A percentile compares a stretch with the other conserved stretches of the same genome.
Evolutionary conservation across 2,113 vertebrate genomes (phyloP).

Genomic region (Amblyopsis rosae): DNA sequence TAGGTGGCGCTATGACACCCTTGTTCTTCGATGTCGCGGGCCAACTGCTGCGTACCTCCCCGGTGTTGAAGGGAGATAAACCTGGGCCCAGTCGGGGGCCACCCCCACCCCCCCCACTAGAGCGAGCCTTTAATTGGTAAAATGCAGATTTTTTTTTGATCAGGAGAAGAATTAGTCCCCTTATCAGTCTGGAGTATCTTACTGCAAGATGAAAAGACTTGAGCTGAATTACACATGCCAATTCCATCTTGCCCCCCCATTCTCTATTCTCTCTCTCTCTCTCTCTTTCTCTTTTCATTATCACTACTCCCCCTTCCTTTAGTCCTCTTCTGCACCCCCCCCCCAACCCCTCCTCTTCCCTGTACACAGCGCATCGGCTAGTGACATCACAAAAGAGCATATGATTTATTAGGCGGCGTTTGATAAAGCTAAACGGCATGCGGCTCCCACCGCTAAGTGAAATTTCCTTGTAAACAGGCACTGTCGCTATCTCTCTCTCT

Average conservation of each 20-base stretch:
- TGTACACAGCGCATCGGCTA: slow-evolving; percentile 87
- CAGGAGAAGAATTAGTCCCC: slow-evolving; percentile 92
- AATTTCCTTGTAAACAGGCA: slow-evolving; percentile 88
- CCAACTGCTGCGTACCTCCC: slow-evolving; percentile 79
- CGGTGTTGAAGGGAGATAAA: slow-evolving; percentile 92
- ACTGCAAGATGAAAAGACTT: slow-evolving; percentile 98
- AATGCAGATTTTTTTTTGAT: slow-evolving; percentile 98
- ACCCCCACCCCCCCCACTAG: slow-evolving; percentile 73
- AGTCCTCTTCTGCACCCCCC: slow-evolving; percentile 24
- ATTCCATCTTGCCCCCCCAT: slow-evolving; percentile 65
- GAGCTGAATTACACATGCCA: slow-evolving; percentile 93
- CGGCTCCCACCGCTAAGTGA: slow-evolving; percentile 88
- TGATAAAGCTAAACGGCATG: slow-evolving; percentile 88
- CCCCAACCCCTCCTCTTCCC: slow-evolving; percentile 5
- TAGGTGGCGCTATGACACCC: slow-evolving; percentile 47
- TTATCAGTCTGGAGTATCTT: slow-evolving; percentile 98
- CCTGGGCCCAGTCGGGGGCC: slow-evolving; percentile 77
- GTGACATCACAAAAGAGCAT: slow-evolving; percentile 95
- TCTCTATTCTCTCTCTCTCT: slow-evolving; percentile 22
- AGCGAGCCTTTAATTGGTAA: slow-evolving; percentile 92
- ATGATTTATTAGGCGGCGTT: slow-evolving; percentile 97
- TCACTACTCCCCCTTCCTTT: slow-evolving; percentile 2
- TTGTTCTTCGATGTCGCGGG: slow-evolving; percentile 6
- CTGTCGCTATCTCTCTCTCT: slow-evolving; percentile 31
- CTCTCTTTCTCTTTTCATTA: slow-evolving; percentile 31